Conservation (phyloP, 2,797 vertebrate genomes). For the Triplophysa bombifrons region DNA sequence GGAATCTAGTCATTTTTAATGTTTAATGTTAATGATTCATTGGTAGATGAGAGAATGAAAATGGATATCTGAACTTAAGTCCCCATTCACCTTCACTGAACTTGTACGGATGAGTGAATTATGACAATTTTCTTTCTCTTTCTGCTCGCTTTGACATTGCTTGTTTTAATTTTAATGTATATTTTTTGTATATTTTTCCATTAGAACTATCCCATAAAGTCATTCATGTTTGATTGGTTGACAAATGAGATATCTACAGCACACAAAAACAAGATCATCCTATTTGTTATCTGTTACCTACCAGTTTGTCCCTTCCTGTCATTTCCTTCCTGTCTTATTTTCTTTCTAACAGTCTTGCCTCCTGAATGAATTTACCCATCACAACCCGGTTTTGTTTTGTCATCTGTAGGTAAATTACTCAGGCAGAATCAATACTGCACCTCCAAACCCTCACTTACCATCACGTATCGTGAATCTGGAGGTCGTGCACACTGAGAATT, state of each 20-base stretch:
- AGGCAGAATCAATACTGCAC: slow-evolving; percentile 29
- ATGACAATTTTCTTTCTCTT: too few species aligned
- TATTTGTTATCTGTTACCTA: background rate
- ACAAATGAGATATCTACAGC: slow-evolving; percentile 5
- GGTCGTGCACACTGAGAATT: background rate
- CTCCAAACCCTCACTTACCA: slow-evolving; percentile 15
- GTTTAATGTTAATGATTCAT: too few species aligned
- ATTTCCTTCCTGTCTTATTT: background rate
- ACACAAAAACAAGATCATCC: background rate
- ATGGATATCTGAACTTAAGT: too few species aligned
- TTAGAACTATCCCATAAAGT: background rate
- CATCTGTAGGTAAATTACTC: slow-evolving; percentile 19
- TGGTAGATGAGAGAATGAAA: too few species aligned
- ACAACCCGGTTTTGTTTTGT: slow-evolving; percentile 18
- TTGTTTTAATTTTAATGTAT: too few species aligned
- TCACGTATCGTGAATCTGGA: slow-evolving; percentile 12
- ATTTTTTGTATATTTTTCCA: too few species aligned
- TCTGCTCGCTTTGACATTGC: too few species aligned
- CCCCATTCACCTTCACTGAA: too few species aligned
- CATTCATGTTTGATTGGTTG: slow-evolving; percentile 1
- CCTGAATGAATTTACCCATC: slow-evolving; percentile 9
- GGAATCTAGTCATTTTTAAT: too few species aligned
- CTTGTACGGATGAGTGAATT: too few species aligned
- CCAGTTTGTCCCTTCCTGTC: background rate
- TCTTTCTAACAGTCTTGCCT: background rate